Evolutionary conservation across 2,888 invertebrate genomes (phyloP), one percentile per base, ranked within the genome.

Genomic region (Tenthredo distinguenda): DNA sequence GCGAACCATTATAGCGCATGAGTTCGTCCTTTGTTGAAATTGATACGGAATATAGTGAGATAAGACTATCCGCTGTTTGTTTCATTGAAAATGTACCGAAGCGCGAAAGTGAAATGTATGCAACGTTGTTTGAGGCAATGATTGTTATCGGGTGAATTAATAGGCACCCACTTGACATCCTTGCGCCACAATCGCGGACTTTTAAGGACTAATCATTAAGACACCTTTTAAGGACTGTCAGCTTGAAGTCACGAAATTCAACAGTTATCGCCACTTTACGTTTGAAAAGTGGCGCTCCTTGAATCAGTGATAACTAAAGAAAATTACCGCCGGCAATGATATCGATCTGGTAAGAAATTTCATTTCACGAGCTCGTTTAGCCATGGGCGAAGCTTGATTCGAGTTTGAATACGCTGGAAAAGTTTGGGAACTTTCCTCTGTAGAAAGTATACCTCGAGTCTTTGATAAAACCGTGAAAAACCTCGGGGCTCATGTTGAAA

Each of bases 391-490:
- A 77, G 50, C 55, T 77, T 77, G 77, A 77, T 77, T 55, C 77
- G 77, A 77, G 55, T 77, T 77, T 77, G 77, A 77, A 77, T 77
- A 77, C 77, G 31, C 31, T 77, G 77, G 34, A 77, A 77, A 77
- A 55, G 47, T 55, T 77, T 26, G 31, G 34, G n/a, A 77, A 77
- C 31, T 55, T 77, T 55, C n/a, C 31, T 77, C 55, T 26, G 18
- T 6, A 6, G 31, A 77, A 55, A 77, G 26, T 77, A 34, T 77
- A 55, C 77, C 77, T 18, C 34, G 77, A 34, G 26, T 50, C 55
- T 77, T 77, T 55, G 50, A 77, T 55, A 55, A 55, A 77, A 77
- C 77, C 31, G 77, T 55, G 47, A n/a, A n/a, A 34, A 74, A 77
- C 77, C 77, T 34, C 55, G 9, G 77, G 77, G 34, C 34, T 55